phyloP scores from a whole-genome alignment of 2,888 invertebrate genomes.

The Exephanes ischioxanthus region DNA sequence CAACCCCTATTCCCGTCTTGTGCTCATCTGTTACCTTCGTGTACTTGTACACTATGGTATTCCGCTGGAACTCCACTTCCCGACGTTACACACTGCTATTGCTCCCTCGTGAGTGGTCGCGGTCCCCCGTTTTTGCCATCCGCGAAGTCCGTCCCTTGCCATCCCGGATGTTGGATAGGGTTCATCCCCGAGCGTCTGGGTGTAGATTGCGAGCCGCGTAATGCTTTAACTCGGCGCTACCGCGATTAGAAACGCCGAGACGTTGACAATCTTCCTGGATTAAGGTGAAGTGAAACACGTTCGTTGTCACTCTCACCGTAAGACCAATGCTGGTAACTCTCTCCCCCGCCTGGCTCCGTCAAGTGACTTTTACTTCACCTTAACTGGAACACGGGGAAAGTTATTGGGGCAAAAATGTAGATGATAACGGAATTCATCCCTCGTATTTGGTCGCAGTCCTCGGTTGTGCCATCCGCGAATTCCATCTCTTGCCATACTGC shows the following conservation, averaged over 20 bases:
- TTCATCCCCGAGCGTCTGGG: slow-evolving; percentile 37
- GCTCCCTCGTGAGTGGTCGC: slow-evolving; percentile 46
- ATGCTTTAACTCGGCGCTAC: slow-evolving; percentile 19
- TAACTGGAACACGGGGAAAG: too few relatives aligned
- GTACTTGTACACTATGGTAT: slow-evolving; percentile 25
- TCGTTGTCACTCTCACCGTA: too few relatives aligned
- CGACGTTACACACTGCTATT: slow-evolving; percentile 48
- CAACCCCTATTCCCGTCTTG: slow-evolving; percentile 65
- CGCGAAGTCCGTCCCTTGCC: slow-evolving; percentile 14
- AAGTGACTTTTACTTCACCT: too few relatives aligned
- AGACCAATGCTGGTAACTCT: too few relatives aligned
- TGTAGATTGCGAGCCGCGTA: background rate
- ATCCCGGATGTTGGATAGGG: slow-evolving; percentile 44
- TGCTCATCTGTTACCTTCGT: slow-evolving; percentile 46
- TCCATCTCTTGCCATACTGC: slow-evolving; percentile 24
- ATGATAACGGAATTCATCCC: background rate
- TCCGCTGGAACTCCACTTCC: slow-evolving; percentile 38
- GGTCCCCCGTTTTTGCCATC: background rate
- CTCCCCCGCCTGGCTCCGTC: too few relatives aligned
- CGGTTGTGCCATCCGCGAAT: background rate
- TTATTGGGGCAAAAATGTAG: background rate
- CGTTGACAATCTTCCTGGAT: slow-evolving; percentile 32
- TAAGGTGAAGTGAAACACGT: background rate
- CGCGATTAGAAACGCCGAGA: slow-evolving; percentile 21
- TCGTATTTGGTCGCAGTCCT: background rate